Evolutionary conservation across 1,140 invertebrate genomes (phyloP), one percentile per base, ranked within the genome.

Genomic region (Zaprionus capensis): DNA sequence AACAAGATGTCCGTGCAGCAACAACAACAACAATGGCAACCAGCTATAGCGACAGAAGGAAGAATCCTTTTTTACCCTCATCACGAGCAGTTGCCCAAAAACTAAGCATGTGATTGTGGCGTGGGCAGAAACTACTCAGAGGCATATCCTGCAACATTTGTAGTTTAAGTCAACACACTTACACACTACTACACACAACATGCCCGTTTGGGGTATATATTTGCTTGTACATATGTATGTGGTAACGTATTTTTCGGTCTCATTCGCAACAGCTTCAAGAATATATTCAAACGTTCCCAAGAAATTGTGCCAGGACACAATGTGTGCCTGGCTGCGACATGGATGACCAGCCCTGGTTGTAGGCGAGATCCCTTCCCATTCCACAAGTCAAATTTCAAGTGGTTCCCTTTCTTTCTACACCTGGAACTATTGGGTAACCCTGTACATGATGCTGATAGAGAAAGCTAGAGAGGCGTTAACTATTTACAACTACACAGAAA

Each of bases 51-150:
- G 55, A 53, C 59, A 53, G 80, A 87, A 82, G 81, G 74, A 84
- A 88, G 84, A 81, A 90, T 88, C 82, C 81, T 90, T 87, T 87
- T 85, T 85, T 78, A 90, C 85, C 85, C 84, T 90, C 81, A 90
- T 90, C 85, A 90, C 68, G 57, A 76, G 81, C 79, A 85, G 78
- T 44, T 44, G 15, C 81, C 78, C 79, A 90, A 90, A 90, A 84
- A 82, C 74, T 87, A 68, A 68, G 82, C 51, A 55, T 55, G 62
- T 71, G 64, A 61, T 71, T 59, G 58, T 66, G 57, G 36, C 31
- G 31, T 34, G 80, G 67, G 58, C 58, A 51, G 36, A 73, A 88
- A 88, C 85, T 88, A 90, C 88, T 82, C 74, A 53, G 58, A 65
- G 49, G 55, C 75, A 80, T 64, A 80, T 77, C 78, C 75, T 77